Evolutionary conservation across 2,113 vertebrate genomes (phyloP), one percentile per base, ranked within the genome.

Genomic region (Mesocricetus auratus): DNA sequence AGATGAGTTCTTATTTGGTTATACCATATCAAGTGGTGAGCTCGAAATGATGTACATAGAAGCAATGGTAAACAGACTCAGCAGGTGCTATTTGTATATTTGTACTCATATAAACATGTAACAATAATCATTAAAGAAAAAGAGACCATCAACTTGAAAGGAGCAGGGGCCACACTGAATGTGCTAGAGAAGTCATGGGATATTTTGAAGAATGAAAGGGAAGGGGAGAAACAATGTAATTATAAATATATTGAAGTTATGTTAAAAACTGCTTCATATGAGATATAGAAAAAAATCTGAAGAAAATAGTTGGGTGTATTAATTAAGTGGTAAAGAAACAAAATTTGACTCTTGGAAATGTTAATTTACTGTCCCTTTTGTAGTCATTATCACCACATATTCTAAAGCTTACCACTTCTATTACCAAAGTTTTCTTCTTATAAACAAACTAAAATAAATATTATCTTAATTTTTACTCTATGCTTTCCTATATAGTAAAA

Each of bases 401-500:
- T 93, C 39, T 12, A 75, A 82, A 85, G 58, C 5, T 87, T 87
- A 78, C 66, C 86, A 26, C 22, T 15, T 69, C 8, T 96, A 26
- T 56, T 71, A 33, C 75, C 47, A 89, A 0, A 81, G 42, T 66
- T 94, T 91, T 64, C 29, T 56, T 96, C 12, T 64, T 79, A 77
- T 69, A 81, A 87, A 82, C 69, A 79, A 36, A 45, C 24, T 26
- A 10, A 7, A 19, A 53, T 26, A 89, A 77, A 42, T 69, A 69
- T n/a, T 19, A 17, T 64, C 1, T n/a, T 26, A 68, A 45, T 66
- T 22, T 62, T 86, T 85, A 90, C 22, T 74, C 47, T 94, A 79
- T 79, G 9, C 29, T 86, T 95, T 89, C 66, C 36, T 88, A 83
- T 21, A 45, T 77, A 56, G n/a, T 97, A 91, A 94, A 87, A 91